Evolutionary conservation across 2,888 invertebrate species (phyloP), one percentile per base, ranked within the genome.

Genomic region (Epinotia ramella): DNA sequence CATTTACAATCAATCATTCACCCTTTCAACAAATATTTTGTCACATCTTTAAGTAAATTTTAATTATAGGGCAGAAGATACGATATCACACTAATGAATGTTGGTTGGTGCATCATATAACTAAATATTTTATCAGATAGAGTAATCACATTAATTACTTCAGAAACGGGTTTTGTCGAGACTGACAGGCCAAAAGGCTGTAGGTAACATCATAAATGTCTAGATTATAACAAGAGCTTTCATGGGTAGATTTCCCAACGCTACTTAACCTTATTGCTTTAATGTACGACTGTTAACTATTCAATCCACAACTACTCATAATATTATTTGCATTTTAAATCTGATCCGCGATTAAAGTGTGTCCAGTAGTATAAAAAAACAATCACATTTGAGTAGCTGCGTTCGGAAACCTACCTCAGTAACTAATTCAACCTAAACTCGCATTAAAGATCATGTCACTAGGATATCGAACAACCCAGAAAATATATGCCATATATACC

Each of bases 41-140:
- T 46, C 57, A 56, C n/a, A 24, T 11, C 20, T 59, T 69, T 11
- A 33, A 56, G 11, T 72, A 56, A 64, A 56, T 57, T n/a, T 18
- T 44, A 28, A 59, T 28, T 70, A 24, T 60, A 65, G 44, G 24
- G 28, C 24, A 40, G 9, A 40, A 66, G 65, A 75, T 66, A 74
- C 57, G 64, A 70, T 66, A 60, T 73, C 73, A 46, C 62, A 66
- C 68, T 59, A 49, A 56, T 64, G 75, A 44, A 68, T 73, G 77
- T 82, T 87, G 91, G 93, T 92, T 92, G 93, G 93, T 93, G 92
- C 93, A 90, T 89, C 92, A 91, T 90, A 83, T 73, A n/a, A 53
- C 77, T 72, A 63, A 53, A 53, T 53, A 4, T 13, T 49, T 16
- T 49, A 49, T 28, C 24, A 16, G 13, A 28, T 24, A 20, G n/a